Conservation (phyloP, 2,113 vertebrate genomes). For the Melanerpes formicivorus region DNA sequence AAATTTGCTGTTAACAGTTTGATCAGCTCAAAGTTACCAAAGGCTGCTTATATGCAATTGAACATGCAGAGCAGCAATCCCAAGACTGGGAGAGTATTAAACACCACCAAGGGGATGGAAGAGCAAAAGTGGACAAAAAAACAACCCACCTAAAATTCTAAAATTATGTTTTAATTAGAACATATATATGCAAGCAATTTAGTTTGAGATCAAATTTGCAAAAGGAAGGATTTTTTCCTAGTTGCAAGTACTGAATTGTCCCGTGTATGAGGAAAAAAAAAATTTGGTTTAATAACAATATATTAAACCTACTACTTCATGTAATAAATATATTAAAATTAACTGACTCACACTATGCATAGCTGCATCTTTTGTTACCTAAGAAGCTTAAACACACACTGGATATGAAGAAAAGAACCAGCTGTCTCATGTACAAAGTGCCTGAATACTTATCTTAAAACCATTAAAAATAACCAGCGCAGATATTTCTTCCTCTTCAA, state of each 20-base stretch:
- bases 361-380: background rate
- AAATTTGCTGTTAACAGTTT: background rate
- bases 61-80: background rate
- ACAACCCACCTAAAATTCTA: background rate
- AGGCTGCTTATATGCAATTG: background rate
- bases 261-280: fast-evolving
- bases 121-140: background rate
- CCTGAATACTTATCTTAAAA: background rate
- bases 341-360: background rate
- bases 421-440: background rate
- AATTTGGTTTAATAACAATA: background rate
- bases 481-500: background rate
- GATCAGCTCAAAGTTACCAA: background rate
- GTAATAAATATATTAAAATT: background rate
- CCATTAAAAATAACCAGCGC: background rate
- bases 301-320: background rate
- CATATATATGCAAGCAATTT: background rate
- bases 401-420: background rate
- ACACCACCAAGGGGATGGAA: background rate
- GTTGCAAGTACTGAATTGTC: background rate
- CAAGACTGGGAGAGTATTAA: background rate
- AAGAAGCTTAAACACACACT: background rate
- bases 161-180: background rate
- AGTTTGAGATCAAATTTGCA: background rate
- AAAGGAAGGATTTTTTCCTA: background rate